A percentile compares a stretch with the other conserved stretches of the same genome.
Evolutionary conservation across 2,113 vertebrate species (phyloP).

Genomic region (Sebastes schlegelii): DNA sequence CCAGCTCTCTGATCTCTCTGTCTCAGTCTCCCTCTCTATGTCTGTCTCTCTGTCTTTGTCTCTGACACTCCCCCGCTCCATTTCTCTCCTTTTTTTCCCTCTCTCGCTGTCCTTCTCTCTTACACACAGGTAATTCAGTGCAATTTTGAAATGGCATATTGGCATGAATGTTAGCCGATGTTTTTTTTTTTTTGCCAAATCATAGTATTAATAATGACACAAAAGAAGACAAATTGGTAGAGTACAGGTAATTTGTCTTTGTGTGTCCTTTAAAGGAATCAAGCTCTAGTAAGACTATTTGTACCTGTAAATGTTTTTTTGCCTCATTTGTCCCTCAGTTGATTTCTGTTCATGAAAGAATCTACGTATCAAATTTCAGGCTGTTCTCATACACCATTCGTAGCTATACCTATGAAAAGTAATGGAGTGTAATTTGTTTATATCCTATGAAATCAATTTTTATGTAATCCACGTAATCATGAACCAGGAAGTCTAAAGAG

Average conservation of each 20-base stretch:
- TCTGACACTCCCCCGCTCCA: constrained; percentile 31
- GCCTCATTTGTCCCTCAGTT: not conserved
- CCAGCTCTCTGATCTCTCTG: constrained; percentile 73
- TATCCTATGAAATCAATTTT: too few species aligned
- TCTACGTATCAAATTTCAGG: not conserved
- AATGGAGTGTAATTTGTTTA: too few species aligned
- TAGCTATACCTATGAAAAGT: too few species aligned
- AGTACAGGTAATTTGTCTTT: not conserved
- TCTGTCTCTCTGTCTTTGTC: constrained; percentile 73
- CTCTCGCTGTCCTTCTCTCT: not conserved
- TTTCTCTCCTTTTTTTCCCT: constrained; percentile 33
- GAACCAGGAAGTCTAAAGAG: too few species aligned
- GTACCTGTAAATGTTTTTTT: not conserved
- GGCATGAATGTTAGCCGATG: constrained; percentile 26
- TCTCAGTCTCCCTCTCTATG: constrained; percentile 59
- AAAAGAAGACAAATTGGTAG: constrained; percentile 31
- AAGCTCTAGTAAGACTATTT: not conserved
- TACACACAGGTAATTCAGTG: constrained; percentile 27
- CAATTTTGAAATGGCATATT: constrained; percentile 39
- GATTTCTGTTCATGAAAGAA: not conserved
- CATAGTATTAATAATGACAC: constrained; percentile 26
- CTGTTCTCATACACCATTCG: too few species aligned
- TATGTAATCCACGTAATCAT: too few species aligned
- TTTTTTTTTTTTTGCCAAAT: constrained; percentile 17
- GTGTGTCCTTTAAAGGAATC: constrained; percentile 2